Conservation (phyloP, 2,888 invertebrate species). For the Dynastes hyllus region DNA sequence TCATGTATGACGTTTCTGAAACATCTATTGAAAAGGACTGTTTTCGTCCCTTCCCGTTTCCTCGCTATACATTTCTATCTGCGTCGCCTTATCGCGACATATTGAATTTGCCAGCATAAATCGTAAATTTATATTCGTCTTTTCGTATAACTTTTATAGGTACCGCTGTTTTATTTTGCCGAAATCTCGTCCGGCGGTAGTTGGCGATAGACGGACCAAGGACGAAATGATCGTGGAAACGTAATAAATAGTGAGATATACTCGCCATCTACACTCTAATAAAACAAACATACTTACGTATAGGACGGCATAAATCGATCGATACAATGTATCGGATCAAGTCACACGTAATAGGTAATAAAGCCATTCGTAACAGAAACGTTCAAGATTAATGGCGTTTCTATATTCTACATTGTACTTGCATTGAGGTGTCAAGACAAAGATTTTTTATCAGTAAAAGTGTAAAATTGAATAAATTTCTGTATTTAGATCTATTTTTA, state of each 20-base stretch:
- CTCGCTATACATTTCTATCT: constrained; percentile 8
- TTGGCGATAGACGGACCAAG: neutral
- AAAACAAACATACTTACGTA: no score
- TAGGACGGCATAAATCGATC: no score
- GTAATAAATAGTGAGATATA: neutral
- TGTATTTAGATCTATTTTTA: no score
- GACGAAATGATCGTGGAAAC: neutral
- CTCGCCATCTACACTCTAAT: no score
- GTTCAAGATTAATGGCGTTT: no score
- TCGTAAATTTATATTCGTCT: constrained; percentile 50
- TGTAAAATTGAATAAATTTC: no score
- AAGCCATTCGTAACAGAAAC: no score
- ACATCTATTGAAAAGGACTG: constrained; percentile 54
- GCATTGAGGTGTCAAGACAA: no score
- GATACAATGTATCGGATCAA: no score
- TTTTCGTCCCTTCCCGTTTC: constrained; percentile 43
- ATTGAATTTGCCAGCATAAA: constrained; percentile 49
- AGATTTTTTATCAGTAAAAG: no score
- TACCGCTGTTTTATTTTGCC: constrained; percentile 30
- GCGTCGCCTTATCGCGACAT: constrained; percentile 44
- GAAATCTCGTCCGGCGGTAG: neutral
- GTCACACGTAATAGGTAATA: no score
- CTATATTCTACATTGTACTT: no score
- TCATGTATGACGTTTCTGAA: constrained; percentile 54
- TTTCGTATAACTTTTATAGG: constrained; percentile 38